Evolutionary conservation across 1,140 invertebrate species (phyloP).

Genomic region (Zaprionus davidi): DNA sequence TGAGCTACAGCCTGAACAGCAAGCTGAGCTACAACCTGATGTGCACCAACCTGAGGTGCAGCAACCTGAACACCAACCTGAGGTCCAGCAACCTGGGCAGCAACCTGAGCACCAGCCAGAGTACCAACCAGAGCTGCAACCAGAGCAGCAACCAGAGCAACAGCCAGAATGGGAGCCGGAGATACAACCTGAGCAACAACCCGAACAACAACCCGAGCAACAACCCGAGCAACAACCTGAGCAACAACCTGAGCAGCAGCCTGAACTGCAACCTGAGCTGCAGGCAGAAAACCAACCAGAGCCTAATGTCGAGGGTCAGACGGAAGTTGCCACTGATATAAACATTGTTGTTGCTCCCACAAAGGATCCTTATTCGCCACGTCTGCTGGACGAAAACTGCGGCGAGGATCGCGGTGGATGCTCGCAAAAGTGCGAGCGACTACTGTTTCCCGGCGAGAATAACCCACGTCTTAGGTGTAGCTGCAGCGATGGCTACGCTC

Average conservation of each 20-base stretch:
- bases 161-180: neutral
- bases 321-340: conserved; percentile 34
- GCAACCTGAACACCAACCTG: neutral
- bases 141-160: neutral
- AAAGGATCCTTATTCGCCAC: conserved; percentile 69
- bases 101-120: neutral
- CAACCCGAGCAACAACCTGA: neutral
- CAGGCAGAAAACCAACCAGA: neutral
- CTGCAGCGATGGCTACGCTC: conserved; percentile 72
- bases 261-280: neutral
- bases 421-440: conserved; percentile 77
- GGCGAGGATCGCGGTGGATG: conserved; percentile 75
- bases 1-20: no score
- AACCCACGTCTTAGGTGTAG: conserved; percentile 70
- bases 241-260: conserved; percentile 28
- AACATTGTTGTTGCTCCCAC: conserved; percentile 51
- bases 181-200: neutral
- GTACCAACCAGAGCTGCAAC: neutral
- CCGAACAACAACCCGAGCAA: neutral
- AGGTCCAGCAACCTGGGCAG: conserved; percentile 2
- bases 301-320: neutral
- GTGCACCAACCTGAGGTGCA: neutral
- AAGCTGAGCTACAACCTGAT: neutral
- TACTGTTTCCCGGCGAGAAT: conserved; percentile 73
- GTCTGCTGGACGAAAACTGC: conserved; percentile 64